Base-by-base conservation (phyloP, 2,797 vertebrate genomes). In the Xyrichtys novacula region DNA sequence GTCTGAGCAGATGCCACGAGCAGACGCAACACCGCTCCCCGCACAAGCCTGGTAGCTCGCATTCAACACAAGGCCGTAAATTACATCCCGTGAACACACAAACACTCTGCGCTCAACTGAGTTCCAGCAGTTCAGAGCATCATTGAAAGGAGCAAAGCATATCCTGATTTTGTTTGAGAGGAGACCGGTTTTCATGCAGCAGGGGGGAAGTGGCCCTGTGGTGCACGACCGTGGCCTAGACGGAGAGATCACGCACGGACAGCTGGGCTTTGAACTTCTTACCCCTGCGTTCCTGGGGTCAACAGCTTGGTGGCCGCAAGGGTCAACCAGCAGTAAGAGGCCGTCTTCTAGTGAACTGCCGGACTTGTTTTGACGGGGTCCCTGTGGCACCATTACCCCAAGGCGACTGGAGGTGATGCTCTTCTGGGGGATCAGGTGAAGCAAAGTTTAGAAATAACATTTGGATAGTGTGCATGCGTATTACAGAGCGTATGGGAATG, bases 211-310 rank as follows among this genome's bases (percentile, higher is more conserved):
- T 86, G 81, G 85, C 81, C 91, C 89, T 34, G 48, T 9, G 40
- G 87, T 14, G 84, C 81, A 76, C 69, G 56, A 80, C 78, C 59
- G 43, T 58, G 72, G 87, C 86, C 85, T 78, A 82, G 87, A 85
- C 73, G 75, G 59, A 74, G 81, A 85, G 88, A 90, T 90, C 88
- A 87, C 61, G 69, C 83, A 76, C 44, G 67, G 87, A 89, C 92
- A 93, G 92, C 91, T 93, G 92, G 88, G 90, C 89, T 91, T 92
- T 93, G 92, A 92, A 92, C 89, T 91, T 85, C 84, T 90, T 91
- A 93, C 91, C 90, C 87, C 83, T 42, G 68, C 31, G 73, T 74
- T 89, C 87, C 85, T 67, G 83, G 80, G 89, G 91, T 93, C 92
- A 92, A 88, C 89, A 89, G 89, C 89, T 87, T 82, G 88, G 89